Base-by-base conservation (phyloP, 2,888 invertebrate species). In the Hoplodrina blanda region DNA sequence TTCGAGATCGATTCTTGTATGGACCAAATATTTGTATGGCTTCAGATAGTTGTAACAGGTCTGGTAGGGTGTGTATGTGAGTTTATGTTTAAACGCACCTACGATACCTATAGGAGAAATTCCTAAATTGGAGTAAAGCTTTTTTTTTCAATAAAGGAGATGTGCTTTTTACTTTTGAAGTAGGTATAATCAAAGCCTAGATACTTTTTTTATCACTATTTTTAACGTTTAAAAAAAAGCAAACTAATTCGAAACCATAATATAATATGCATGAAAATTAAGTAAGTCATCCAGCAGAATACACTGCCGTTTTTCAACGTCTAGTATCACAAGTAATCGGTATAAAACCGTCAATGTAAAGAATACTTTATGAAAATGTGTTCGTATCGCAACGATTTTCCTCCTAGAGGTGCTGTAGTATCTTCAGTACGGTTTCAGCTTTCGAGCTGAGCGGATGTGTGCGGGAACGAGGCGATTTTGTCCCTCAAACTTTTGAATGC, bases 351-450 rank as follows among this genome's bases (percentile, higher is more conserved):
- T 67, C 74, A 69, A 41, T 73, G 62, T 68, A 71, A n/a, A 68
- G 20, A 11, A 60, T 30, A 60, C 55, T 70, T 57, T 44, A 69
- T 61, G 74, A 66, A 63, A 76, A 73, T 44, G 53, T 69, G 57
- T 70, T 66, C 20, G 59, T 73, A 73, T 76, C 73, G 70, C 75
- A 73, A 73, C 74, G 76, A 77, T 82, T 80, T 76, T 76, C 72
- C 76, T 78, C 72, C 74, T 79, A 79, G 78, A 82, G 81, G 63
- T 69, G 53, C 20, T 46, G 53, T 66, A 61, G 53, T 68, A 61
- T 72, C 84, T 91, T 91, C 93, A 94, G 94, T 94, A 85, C 77
- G 84, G 92, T 90, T 90, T 91, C 89, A 91, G 93, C 93, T 80
- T 80, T 90, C 85, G 84, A 74, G 91, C 91, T 89, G 92, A 83